Conservation (phyloP, 2,888 invertebrate species). For the Mystacides longicornis region DNA sequence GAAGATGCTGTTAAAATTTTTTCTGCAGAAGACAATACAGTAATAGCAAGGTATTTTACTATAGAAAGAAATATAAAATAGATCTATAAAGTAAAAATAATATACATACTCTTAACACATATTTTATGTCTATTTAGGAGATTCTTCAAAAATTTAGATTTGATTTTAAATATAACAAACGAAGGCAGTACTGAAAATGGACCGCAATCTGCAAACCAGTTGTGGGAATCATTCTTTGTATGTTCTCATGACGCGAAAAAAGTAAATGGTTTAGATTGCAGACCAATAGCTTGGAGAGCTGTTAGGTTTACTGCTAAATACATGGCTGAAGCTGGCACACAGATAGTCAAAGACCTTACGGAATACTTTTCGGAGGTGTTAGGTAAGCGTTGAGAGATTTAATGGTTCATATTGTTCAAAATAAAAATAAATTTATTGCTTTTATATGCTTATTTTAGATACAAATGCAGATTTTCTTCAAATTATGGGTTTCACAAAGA, state of each 20-base stretch:
- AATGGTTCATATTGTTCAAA: not conserved
- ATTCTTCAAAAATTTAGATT: slow-evolving; percentile 37
- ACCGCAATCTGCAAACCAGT: slow-evolving; percentile 7
- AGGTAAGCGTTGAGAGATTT: slow-evolving; percentile 31
- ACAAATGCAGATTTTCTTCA: slow-evolving; percentile 37
- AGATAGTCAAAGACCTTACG: slow-evolving; percentile 34
- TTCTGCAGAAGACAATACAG: slow-evolving; percentile 5
- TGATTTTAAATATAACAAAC: slow-evolving; percentile 33
- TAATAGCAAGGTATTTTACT: not conserved
- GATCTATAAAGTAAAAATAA: too few relatives aligned
- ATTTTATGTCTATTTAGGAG: not conserved
- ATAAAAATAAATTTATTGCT: not conserved
- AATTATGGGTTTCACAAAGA: slow-evolving; percentile 40
- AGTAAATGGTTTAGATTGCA: slow-evolving; percentile 29
- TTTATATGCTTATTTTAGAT: slow-evolving; percentile 31
- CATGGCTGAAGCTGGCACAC: slow-evolving; percentile 34
- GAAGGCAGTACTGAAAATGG: slow-evolving; percentile 23
- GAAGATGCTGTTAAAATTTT: slow-evolving; percentile 15
- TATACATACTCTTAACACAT: not conserved
- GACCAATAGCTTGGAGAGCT: slow-evolving; percentile 31
- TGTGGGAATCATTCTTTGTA: slow-evolving; percentile 21
- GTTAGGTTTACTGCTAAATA: slow-evolving; percentile 35
- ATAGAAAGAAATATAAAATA: not conserved
- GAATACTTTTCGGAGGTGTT: slow-evolving; percentile 40
- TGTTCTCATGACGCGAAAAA: slow-evolving; percentile 6